phyloP scores from a whole-genome alignment of 2,888 invertebrate genomes.

The Ceramica pisi region DNA sequence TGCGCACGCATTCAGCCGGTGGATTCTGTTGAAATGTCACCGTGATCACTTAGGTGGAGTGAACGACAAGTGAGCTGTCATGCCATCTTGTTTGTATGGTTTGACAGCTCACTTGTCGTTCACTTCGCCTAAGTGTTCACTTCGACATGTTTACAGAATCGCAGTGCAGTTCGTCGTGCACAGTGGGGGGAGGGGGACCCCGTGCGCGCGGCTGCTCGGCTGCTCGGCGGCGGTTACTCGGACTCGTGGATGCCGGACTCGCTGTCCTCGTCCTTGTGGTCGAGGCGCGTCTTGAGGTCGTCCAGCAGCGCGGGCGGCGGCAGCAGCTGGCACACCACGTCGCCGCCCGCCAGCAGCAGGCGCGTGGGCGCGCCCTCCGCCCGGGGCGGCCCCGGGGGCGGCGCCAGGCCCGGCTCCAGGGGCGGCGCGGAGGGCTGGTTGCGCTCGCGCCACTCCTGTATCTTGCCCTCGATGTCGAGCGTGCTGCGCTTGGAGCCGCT shows the following conservation, averaged over 20 bases:
- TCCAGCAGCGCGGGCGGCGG: constrained; percentile 82
- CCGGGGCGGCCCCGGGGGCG: constrained; percentile 35
- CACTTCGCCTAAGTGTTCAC: no score
- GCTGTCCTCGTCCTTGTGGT: constrained; percentile 87
- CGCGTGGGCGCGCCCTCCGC: constrained; percentile 42
- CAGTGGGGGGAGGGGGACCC: no score
- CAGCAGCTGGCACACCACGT: constrained; percentile 83
- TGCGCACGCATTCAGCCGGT: no score
- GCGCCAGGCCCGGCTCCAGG: constrained; percentile 58
- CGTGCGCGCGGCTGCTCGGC: no score
- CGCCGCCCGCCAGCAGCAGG: constrained; percentile 80
- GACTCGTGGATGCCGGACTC: constrained; percentile 88
- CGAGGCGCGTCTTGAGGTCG: constrained; percentile 86
- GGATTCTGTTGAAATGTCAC: no score
- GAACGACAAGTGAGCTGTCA: no score
- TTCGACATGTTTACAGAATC: no score
- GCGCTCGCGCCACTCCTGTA: constrained; percentile 86
- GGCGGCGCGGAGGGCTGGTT: constrained; percentile 67
- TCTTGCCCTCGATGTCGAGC: constrained; percentile 89
- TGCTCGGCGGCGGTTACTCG: constrained; percentile 78
- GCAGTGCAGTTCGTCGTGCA: no score
- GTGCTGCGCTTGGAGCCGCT: constrained; percentile 89
- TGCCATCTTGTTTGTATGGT: no score
- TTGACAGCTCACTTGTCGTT: no score
- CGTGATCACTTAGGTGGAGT: no score